Percentiles rank a stretch among this genome's conserved stretches.
These are phyloP conservation scores for Limosa lapponica DNA, from an alignment of 2,797 vertebrate species.

Conservation along the genomic window DNA sequence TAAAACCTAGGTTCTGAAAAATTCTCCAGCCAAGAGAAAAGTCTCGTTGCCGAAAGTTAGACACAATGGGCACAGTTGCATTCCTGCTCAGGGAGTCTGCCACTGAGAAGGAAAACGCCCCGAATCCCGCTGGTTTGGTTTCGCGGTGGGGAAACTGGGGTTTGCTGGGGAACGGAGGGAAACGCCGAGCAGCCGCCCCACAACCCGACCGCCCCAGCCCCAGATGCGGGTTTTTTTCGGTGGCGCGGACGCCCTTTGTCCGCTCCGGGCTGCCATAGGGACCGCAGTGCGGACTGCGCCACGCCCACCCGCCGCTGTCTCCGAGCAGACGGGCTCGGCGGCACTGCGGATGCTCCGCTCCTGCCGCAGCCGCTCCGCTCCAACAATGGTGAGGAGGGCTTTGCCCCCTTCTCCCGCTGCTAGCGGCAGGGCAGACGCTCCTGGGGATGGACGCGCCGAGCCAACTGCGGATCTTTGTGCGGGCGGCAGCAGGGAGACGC, in stretches of 20 bases:
- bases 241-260: slow-evolving; percentile 79
- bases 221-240: neutral
- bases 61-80: slow-evolving; percentile 55
- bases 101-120: neutral
- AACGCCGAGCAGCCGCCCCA: neutral
- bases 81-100: neutral
- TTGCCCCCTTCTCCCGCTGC: neutral
- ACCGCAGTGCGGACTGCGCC: slow-evolving; percentile 96
- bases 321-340: slow-evolving; percentile 34
- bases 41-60: slow-evolving; percentile 54
- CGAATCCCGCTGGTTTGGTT: neutral
- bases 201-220: neutral
- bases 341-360: neutral
- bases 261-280: slow-evolving; percentile 89
- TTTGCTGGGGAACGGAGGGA: neutral
- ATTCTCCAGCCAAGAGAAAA: slow-evolving; percentile 15
- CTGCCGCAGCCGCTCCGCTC: neutral
- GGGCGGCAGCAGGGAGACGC: neutral
- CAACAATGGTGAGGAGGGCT: neutral
- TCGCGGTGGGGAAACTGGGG: neutral
- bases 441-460: neutral
- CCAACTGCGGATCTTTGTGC: neutral
- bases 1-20: neutral
- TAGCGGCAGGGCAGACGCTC: neutral
- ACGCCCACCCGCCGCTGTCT: slow-evolving; percentile 89